phyloP scores from a whole-genome alignment of 2,888 invertebrate genomes.

The Caenorhabditis sp. region DNA sequence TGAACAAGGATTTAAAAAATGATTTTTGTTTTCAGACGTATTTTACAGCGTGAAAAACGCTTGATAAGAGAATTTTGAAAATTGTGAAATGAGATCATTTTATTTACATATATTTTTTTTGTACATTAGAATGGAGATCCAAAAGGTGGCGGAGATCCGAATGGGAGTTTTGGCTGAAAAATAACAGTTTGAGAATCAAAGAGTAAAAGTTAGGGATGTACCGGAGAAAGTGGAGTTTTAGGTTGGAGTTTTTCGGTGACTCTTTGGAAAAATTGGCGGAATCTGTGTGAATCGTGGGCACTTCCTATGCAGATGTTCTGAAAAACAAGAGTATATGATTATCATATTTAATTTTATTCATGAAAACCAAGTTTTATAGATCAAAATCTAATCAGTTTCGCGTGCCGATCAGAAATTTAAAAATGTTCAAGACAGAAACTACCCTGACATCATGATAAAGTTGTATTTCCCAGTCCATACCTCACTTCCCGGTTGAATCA shows the following conservation, averaged over 20 bases:
- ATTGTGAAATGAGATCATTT: neutral
- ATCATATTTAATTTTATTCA: too few relatives aligned
- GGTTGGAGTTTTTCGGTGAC: neutral
- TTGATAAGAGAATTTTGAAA: neutral
- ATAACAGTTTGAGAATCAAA: neutral
- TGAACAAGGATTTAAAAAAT: neutral
- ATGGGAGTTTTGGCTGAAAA: neutral
- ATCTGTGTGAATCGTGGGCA: neutral
- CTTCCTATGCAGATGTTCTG: neutral
- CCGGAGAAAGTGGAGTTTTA: neutral
- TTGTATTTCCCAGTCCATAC: neutral
- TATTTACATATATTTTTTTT: neutral
- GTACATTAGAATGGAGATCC: too few relatives aligned
- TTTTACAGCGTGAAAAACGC: neutral
- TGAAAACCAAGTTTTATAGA: too few relatives aligned
- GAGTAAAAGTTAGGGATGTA: neutral
- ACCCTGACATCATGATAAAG: too few relatives aligned
- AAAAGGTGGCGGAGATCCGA: neutral
- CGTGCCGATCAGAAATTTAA: neutral
- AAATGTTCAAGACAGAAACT: too few relatives aligned
- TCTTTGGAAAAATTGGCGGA: neutral
- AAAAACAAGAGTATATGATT: neutral
- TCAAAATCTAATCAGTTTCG: too few relatives aligned
- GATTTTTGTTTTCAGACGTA: neutral
- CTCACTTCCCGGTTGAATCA: neutral